Percentiles rank a stretch among this genome's conserved stretches.
Evolutionary conservation across 2,797 vertebrate species (phyloP).

Genomic region (Muscicapa striata): DNA sequence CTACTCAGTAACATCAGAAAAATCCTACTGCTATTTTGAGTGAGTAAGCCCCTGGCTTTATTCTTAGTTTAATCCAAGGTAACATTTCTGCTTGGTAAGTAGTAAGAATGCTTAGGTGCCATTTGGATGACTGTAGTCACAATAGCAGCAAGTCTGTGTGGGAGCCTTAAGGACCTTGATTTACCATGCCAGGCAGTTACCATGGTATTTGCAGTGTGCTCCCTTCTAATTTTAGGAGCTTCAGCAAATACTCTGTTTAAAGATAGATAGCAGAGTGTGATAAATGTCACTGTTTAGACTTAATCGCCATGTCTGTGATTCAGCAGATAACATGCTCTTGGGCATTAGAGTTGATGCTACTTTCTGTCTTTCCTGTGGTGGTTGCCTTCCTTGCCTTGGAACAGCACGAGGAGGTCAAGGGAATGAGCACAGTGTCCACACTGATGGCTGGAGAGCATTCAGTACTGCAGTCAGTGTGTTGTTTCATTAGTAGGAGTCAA

Average conservation of each 20-base stretch:
- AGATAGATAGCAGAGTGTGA: constrained; percentile 30
- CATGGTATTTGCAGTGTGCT: constrained; percentile 59
- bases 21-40: constrained; percentile 1
- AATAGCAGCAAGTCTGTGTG: constrained; percentile 33
- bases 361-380: not conserved
- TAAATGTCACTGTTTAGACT: constrained; percentile 41
- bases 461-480: not conserved
- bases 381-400: not conserved
- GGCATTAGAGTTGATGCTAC: not conserved
- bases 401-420: not conserved
- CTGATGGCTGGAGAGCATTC: not conserved
- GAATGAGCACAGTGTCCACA: not conserved
- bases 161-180: constrained; percentile 41
- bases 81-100: constrained; percentile 19
- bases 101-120: constrained; percentile 14
- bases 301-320: not conserved
- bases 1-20: not conserved
- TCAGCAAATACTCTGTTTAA: constrained; percentile 48
- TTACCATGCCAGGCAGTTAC: constrained; percentile 55
- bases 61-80: constrained; percentile 44
- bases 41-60: not conserved
- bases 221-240: constrained; percentile 57
- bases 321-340: constrained; percentile 10
- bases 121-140: constrained; percentile 32
- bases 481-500: not conserved